Evolutionary conservation across 2,888 invertebrate genomes (phyloP).

Genomic region (Cybosia mesomella): DNA sequence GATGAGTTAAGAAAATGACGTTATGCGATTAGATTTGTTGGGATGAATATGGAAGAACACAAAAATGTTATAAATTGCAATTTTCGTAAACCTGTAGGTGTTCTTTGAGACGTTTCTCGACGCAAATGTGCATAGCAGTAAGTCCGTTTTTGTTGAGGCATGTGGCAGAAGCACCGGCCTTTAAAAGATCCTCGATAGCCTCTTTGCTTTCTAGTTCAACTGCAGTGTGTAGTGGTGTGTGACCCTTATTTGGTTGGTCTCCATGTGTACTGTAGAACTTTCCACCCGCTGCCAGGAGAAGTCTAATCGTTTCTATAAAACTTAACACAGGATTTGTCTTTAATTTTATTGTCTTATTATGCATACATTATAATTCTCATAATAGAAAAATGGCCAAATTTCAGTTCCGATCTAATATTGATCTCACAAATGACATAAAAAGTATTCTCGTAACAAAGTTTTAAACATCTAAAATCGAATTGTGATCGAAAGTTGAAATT

Average conservation of each 20-base stretch:
- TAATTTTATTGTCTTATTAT: not conserved
- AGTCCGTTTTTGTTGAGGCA: slow-evolving; percentile 40
- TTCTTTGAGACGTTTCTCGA: slow-evolving; percentile 44
- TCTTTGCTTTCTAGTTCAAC: slow-evolving; percentile 47
- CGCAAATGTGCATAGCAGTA: slow-evolving; percentile 53
- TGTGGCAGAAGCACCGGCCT: slow-evolving; percentile 35
- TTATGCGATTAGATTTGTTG: too few species aligned
- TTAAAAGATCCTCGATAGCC: slow-evolving; percentile 35
- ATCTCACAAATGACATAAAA: not conserved
- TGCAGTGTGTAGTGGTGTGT: slow-evolving; percentile 50
- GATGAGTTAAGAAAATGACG: too few species aligned
- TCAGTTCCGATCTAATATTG: too few species aligned
- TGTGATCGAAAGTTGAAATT: too few species aligned
- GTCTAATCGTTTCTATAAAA: slow-evolving; percentile 32
- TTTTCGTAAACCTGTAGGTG: slow-evolving; percentile 40
- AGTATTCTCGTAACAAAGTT: too few species aligned
- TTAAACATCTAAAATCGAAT: too few species aligned
- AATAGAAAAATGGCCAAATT: too few species aligned
- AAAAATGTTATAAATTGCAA: not conserved
- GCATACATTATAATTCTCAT: not conserved
- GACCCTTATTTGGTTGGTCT: slow-evolving; percentile 12
- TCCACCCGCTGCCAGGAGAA: slow-evolving; percentile 29
- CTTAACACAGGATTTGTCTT: slow-evolving; percentile 21
- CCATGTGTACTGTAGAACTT: slow-evolving; percentile 20
- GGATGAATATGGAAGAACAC: too few species aligned